These are phyloP conservation scores for Rachycentron canadum DNA, from an alignment of 2,797 vertebrate species.

Conservation along the genomic window DNA sequence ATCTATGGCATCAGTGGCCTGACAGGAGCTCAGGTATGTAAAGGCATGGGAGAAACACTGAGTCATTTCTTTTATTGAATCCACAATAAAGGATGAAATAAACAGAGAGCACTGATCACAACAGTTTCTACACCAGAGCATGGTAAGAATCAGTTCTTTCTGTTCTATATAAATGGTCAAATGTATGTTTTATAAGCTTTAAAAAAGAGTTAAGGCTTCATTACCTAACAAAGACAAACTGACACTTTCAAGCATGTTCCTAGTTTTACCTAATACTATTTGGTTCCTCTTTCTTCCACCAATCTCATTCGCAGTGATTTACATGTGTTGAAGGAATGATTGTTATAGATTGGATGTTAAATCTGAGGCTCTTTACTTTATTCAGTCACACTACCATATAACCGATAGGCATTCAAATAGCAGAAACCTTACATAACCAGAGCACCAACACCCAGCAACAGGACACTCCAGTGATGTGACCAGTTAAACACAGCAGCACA, in stretches of 20 bases:
- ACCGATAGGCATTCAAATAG: not conserved
- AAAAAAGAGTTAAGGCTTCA: not conserved
- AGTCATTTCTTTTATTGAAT: not conserved
- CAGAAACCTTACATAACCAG: not conserved
- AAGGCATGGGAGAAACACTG: not conserved
- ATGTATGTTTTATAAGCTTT: not conserved
- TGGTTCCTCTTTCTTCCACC: not conserved
- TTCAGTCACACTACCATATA: not conserved
- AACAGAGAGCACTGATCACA: not conserved
- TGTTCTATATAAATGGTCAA: not conserved
- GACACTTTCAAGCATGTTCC: not conserved
- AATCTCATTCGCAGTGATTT: not conserved
- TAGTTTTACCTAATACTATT: not conserved
- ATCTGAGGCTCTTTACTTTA: not conserved
- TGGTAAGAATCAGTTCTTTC: conserved; percentile 51
- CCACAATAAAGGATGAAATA: not conserved
- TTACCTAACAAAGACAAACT: not conserved
- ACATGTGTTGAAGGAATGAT: not conserved
- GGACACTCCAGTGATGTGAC: not conserved
- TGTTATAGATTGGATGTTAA: not conserved
- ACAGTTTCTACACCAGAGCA: not conserved
- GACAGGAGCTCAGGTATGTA: not conserved
- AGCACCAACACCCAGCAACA: not conserved
- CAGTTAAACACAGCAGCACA: not conserved
- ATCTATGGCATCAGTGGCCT: conserved; percentile 4